Evolutionary conservation across 2,113 vertebrate genomes (phyloP).

Genomic region (Leiothrix lutea): DNA sequence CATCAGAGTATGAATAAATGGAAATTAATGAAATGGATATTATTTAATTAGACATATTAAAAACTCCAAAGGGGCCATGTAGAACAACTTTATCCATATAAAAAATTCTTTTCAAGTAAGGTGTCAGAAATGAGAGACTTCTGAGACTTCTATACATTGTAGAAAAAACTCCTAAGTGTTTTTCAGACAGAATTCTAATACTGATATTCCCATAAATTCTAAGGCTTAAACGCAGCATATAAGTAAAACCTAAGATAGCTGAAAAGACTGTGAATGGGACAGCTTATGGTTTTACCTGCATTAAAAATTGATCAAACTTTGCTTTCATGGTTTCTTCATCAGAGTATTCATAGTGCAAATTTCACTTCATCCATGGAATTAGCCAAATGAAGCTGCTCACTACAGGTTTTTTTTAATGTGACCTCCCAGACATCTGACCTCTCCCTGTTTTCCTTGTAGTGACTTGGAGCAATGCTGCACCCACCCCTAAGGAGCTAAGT

Average conservation of each 20-base stretch:
- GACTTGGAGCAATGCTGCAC: not conserved
- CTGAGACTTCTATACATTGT: not conserved
- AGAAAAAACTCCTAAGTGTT: not conserved
- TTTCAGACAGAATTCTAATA: not conserved
- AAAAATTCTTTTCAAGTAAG: not conserved
- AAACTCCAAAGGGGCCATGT: not conserved
- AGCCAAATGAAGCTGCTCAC: not conserved
- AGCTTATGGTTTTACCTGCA: not conserved
- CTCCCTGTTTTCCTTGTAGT: not conserved
- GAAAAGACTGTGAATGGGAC: not conserved
- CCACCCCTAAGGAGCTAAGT: not conserved
- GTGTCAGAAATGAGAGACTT: not conserved
- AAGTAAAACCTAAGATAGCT: not conserved
- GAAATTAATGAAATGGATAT: not conserved
- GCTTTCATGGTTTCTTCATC: not conserved
- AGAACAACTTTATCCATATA: not conserved
- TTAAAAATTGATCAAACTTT: not conserved
- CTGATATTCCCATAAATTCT: not conserved
- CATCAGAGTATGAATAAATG: not conserved
- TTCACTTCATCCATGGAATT: not conserved
- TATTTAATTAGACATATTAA: not conserved
- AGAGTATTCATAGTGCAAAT: not conserved
- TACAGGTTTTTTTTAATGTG: not conserved
- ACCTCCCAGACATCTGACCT: not conserved
- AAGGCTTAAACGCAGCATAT: not conserved